Evolutionary conservation across 2,888 invertebrate genomes (phyloP).

Genomic region (Ariolimax columbianus): DNA sequence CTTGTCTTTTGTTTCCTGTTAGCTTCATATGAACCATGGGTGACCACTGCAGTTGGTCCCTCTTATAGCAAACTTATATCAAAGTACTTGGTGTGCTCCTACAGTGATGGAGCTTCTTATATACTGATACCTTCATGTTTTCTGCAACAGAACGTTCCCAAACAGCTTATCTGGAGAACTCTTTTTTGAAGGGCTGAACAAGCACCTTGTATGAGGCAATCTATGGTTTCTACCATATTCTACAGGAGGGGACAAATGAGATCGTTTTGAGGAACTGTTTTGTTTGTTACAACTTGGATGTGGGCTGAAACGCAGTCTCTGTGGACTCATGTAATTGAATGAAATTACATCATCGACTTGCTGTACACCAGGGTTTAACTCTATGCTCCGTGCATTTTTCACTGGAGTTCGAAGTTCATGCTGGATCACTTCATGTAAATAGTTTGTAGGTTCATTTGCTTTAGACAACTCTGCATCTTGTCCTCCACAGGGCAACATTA

Average conservation of each 20-base stretch:
- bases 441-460: not conserved
- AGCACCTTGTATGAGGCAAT: not conserved
- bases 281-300: not conserved
- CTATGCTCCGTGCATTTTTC: not conserved
- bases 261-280: not conserved
- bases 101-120: too few relatives aligned
- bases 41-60: too few relatives aligned
- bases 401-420: constrained; percentile 15
- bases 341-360: constrained; percentile 48
- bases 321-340: constrained; percentile 42
- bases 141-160: not conserved
- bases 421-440: not conserved
- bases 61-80: too few relatives aligned
- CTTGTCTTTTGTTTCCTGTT: too few relatives aligned
- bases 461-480: not conserved
- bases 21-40: too few relatives aligned
- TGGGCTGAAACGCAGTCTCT: constrained; percentile 12
- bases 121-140: not conserved
- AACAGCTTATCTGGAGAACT: not conserved
- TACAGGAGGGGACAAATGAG: not conserved
- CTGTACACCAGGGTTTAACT: constrained; percentile 46
- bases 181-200: constrained; percentile 22
- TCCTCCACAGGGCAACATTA: not conserved
- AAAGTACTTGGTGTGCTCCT: too few relatives aligned
- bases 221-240: not conserved